Evolutionary conservation across 2,113 vertebrate genomes (phyloP), one percentile per base, ranked within the genome.

Genomic region (Dicerorhinus sumatrensis): DNA sequence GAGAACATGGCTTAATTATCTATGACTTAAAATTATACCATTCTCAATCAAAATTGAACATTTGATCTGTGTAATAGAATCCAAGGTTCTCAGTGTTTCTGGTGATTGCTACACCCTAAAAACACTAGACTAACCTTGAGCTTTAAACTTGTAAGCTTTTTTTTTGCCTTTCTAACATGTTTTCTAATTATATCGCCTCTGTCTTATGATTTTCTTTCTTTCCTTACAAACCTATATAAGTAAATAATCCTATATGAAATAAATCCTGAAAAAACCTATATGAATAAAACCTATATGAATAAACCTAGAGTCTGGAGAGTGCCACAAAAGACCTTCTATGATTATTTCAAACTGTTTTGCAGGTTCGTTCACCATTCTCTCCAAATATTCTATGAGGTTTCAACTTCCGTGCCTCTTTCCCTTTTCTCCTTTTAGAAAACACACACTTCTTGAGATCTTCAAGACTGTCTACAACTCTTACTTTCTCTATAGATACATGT

Each of bases 31-130:
- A 79, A 79, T 93, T 75, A 58, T 25, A 81, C 12, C 23, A 54
- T 21, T 33, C 51, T 97, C 77, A 75, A 51, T 89, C 83, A 93
- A 27, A 89, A 95, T 31, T 8, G 23, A 97, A 97, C 23, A 10
- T 8, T 67, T 91, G 42, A 36, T 51, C 27, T 6, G 3, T 1
- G 6, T 83, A 79, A 65, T 90, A 54, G 8, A 60, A 58, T 67
- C 36, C 42, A 97, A 70, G 6, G 12, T 58, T 17, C 36, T 91
- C 77, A 31, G 6, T 86, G 92, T 92, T 31, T 81, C 42, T 89
- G 54, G 27, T 62, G 16, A 46, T n/a, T 67, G 51, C 36, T 84
- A 58, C 51, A 48, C 0, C 12, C 16, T 27, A 14, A 82, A 72
- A 65, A 16, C 1, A 73, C n/a, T 91, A 56, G 39, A 62, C 63